phyloP scores from a whole-genome alignment of 2,888 invertebrate species.

The Acrobasis repandana region DNA sequence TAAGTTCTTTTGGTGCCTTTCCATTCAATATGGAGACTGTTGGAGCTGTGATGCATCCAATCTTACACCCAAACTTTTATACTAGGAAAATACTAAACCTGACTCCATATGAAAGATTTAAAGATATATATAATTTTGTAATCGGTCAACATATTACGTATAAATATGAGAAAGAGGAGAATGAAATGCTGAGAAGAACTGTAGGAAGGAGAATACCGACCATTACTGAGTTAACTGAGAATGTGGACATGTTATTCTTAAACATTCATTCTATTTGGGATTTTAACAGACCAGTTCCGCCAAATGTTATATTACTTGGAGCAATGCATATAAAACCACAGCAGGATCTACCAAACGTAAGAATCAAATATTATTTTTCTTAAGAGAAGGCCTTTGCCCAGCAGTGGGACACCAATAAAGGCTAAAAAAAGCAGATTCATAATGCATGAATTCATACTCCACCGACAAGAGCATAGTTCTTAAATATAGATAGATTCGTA shows the following conservation, averaged over 20 bases:
- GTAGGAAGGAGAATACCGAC: slow-evolving; percentile 38
- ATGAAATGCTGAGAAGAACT: slow-evolving; percentile 28
- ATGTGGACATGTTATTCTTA: slow-evolving; percentile 57
- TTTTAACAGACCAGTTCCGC: slow-evolving; percentile 56
- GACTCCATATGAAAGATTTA: slow-evolving; percentile 44
- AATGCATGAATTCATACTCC: no score
- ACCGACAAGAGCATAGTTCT: no score
- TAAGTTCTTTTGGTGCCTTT: slow-evolving; percentile 26
- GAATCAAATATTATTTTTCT: slow-evolving; percentile 27
- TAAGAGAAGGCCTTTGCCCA: no score
- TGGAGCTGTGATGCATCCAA: slow-evolving; percentile 25
- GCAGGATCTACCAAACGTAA: slow-evolving; percentile 57
- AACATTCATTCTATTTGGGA: slow-evolving; percentile 61
- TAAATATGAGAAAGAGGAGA: neutral
- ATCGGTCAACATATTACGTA: no score
- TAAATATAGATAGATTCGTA: no score
- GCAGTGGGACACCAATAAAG: no score
- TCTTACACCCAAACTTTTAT: slow-evolving; percentile 21
- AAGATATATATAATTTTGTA: slow-evolving; percentile 30
- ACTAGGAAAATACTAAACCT: slow-evolving; percentile 27
- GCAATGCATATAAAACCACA: slow-evolving; percentile 56
- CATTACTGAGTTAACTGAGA: slow-evolving; percentile 37
- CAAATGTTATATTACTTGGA: slow-evolving; percentile 59
- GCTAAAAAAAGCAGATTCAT: no score
- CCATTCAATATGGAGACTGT: slow-evolving; percentile 14